phyloP scores from a whole-genome alignment of 2,888 invertebrate genomes.

The Amphipoea lucens region DNA sequence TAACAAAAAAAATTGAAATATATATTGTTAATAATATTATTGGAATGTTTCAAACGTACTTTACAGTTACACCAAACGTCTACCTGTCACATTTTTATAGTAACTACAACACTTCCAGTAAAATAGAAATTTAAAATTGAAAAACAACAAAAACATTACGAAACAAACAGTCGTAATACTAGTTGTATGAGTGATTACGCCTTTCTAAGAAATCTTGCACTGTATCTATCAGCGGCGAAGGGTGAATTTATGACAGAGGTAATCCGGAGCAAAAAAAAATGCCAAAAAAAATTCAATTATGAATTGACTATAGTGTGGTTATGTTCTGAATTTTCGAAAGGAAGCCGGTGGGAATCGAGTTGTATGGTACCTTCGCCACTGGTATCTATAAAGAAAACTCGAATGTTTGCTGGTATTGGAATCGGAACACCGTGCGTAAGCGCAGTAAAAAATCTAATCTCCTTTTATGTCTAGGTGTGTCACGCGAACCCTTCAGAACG shows the following conservation, averaged over 20 bases:
- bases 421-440: neutral
- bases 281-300: too few species aligned
- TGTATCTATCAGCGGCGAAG: too few species aligned
- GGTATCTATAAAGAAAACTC: neutral
- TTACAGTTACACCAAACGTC: neutral
- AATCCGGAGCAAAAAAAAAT: too few species aligned
- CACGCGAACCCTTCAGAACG: slow-evolving; percentile 98
- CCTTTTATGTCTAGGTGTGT: slow-evolving; percentile 92
- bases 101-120: neutral
- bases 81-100: neutral
- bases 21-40: too few species aligned
- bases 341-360: too few species aligned
- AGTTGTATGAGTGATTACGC: neutral
- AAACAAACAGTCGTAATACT: neutral
- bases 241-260: too few species aligned
- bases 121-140: neutral
- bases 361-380: too few species aligned
- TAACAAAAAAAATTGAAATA: too few species aligned
- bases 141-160: neutral
- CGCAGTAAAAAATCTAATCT: neutral
- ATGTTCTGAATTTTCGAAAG: too few species aligned
- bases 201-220: neutral
- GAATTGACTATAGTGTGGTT: too few species aligned
- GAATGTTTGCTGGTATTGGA: neutral
- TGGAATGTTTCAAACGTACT: neutral